Base-by-base conservation (phyloP, 2,888 invertebrate genomes). In the Creontiades dilutus region DNA sequence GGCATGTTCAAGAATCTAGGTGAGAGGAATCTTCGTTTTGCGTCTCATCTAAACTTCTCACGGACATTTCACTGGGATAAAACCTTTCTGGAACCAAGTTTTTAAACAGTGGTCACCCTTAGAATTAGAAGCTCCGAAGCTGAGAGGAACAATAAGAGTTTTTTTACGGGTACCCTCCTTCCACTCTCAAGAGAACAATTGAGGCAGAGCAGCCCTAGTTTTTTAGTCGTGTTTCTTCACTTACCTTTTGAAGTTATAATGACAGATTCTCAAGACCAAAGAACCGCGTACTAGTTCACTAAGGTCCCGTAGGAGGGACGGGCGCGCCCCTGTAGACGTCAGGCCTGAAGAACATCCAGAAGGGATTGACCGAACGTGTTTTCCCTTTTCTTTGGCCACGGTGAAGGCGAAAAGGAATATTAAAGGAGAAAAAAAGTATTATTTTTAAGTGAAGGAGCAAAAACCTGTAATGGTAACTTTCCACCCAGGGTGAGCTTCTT, bases 401-500 rank as follows among this genome's bases (percentile, higher is more conserved):
- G 68, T 23, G 13, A 68, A 68, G 68, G 23, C 19, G 12, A 68
- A 68, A 68, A 68, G 68, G 68, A 68, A 68, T 68, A 68, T 68
- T 68, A 27, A 68, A 68, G 52, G 52, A 2, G 68, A 68, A 68
- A 68, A 68, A 61, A 68, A 68, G 7, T 68, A 19, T 68, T 19
- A 68, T 68, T 68, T 68, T 23, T 23, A 68, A 68, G 68, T 68
- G 23, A 23, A 68, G 78, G 78, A 47, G 78, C 46, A 78, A 78
- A 28, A 78, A 78, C 23, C 68, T 68, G 68, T 78, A 78, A 78
- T 78, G 78, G 78, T 47, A 47, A 78, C 78, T 78, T 78, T 78
- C 78, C 78, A 78, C n/a, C 78, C 78, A n/a, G 37, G 9, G 78
- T 14, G 78, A 78, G 78, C 78, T n/a, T 46, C 68, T 12, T 78